Evolutionary conservation across 2,797 vertebrate species (phyloP).

Genomic region (Pseudochaenichthys georgianus): DNA sequence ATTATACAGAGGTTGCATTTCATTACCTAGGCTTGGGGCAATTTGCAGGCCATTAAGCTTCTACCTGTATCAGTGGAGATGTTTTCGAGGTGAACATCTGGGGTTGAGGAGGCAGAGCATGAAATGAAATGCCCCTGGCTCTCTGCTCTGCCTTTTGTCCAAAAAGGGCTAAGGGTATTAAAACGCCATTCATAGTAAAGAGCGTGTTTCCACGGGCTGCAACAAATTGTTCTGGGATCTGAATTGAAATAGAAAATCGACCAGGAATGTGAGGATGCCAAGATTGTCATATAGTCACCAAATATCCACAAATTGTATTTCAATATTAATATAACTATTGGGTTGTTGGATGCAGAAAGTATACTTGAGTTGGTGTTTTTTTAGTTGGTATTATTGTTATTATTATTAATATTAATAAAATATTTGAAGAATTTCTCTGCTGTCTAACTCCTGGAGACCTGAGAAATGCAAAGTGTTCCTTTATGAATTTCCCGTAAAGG

Average conservation of each 20-base stretch:
- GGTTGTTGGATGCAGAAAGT: neutral
- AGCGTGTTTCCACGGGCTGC: conserved; percentile 68
- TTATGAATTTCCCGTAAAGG: conserved; percentile 69
- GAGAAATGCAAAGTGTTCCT: conserved; percentile 74
- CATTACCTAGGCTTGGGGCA: conserved; percentile 85
- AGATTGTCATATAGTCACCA: conserved; percentile 42
- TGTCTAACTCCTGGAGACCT: conserved; percentile 51
- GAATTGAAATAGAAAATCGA: conserved; percentile 74
- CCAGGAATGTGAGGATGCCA: conserved; percentile 51
- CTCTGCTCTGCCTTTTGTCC: conserved; percentile 81
- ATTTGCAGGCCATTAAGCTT: conserved; percentile 86
- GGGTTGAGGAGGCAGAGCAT: conserved; percentile 86
- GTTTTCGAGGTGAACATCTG: conserved; percentile 89
- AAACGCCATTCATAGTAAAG: conserved; percentile 75
- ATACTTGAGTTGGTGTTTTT: conserved; percentile 3
- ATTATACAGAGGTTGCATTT: conserved; percentile 87
- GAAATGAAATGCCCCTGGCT: conserved; percentile 85
- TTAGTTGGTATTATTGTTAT: neutral
- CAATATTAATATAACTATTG: neutral
- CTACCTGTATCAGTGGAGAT: conserved; percentile 86
- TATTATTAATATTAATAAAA: neutral
- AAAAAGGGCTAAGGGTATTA: conserved; percentile 79
- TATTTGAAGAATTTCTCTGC: conserved; percentile 21
- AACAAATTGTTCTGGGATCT: conserved; percentile 72
- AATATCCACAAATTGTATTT: conserved; percentile 31